Evolutionary conservation across 1,140 invertebrate genomes (phyloP).

Genomic region (Neodiprion lecontei): DNA sequence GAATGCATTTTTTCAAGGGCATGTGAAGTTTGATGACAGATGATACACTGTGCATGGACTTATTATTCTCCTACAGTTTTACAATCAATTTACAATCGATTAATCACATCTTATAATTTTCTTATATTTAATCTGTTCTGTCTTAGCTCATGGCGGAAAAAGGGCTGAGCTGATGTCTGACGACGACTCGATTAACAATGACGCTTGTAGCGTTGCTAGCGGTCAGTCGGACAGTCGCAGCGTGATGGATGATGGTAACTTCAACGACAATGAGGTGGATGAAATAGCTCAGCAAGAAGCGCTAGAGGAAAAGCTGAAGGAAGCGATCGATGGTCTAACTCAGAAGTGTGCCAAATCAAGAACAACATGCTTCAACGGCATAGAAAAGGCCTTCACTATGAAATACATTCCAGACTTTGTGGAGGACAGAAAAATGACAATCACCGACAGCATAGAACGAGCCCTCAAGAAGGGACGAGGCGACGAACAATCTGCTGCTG

Average conservation of each 20-base stretch:
- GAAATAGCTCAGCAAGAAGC: slow-evolving; percentile 73
- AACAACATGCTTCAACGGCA: slow-evolving; percentile 72
- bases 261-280: slow-evolving; percentile 61
- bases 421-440: slow-evolving; percentile 74
- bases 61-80: no score
- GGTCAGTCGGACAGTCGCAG: slow-evolving; percentile 70
- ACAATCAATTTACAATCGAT: no score
- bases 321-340: slow-evolving; percentile 83
- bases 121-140: neutral
- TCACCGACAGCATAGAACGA: slow-evolving; percentile 81
- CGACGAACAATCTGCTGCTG: slow-evolving; percentile 81
- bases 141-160: slow-evolving; percentile 48
- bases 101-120: neutral
- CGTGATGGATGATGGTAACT: slow-evolving; percentile 66
- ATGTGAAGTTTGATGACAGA: no score
- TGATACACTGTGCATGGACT: no score
- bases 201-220: slow-evolving; percentile 71
- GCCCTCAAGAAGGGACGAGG: slow-evolving; percentile 83
- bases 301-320: slow-evolving; percentile 88
- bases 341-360: slow-evolving; percentile 87
- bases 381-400: slow-evolving; percentile 78
- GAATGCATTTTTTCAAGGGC: no score
- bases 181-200: slow-evolving; percentile 75
- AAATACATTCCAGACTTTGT: slow-evolving; percentile 84
- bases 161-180: slow-evolving; percentile 63